Conservation (phyloP, 2,888 invertebrate species). For the Cactoblastis cactorum region DNA sequence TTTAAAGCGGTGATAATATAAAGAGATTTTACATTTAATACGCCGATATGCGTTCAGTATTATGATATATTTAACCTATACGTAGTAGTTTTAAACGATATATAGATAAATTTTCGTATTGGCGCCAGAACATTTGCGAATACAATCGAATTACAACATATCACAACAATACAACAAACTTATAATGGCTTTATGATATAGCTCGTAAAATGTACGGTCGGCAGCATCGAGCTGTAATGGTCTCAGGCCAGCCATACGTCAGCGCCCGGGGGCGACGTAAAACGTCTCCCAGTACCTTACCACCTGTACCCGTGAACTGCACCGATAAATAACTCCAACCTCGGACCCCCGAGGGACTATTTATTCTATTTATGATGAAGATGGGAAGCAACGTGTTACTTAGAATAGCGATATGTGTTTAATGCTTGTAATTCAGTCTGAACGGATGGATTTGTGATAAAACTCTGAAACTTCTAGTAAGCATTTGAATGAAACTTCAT, state of each 20-base stretch:
- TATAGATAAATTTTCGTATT: too few species aligned
- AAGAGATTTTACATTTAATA: too few species aligned
- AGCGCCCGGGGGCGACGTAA: slow-evolving; percentile 55
- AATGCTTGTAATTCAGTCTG: neutral
- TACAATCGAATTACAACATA: neutral
- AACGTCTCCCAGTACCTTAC: slow-evolving; percentile 47
- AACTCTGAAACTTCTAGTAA: too few species aligned
- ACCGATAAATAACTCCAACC: slow-evolving; percentile 53
- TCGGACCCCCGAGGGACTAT: slow-evolving; percentile 46
- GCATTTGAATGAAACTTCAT: too few species aligned
- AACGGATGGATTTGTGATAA: too few species aligned
- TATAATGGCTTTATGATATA: slow-evolving; percentile 5
- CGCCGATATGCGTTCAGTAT: too few species aligned
- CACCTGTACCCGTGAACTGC: slow-evolving; percentile 48
- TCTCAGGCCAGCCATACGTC: slow-evolving; percentile 48
- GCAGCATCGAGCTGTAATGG: slow-evolving; percentile 26
- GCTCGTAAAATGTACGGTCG: slow-evolving; percentile 7
- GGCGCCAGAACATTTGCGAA: neutral
- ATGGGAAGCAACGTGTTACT: slow-evolving; percentile 11
- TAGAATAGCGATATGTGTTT: neutral
- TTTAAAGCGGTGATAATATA: too few species aligned
- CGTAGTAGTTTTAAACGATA: too few species aligned
- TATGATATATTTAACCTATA: too few species aligned
- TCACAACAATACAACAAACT: neutral
- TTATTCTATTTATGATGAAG: slow-evolving; percentile 52